Conservation (phyloP, 2,888 invertebrate species). For the Cantharis nigra region DNA sequence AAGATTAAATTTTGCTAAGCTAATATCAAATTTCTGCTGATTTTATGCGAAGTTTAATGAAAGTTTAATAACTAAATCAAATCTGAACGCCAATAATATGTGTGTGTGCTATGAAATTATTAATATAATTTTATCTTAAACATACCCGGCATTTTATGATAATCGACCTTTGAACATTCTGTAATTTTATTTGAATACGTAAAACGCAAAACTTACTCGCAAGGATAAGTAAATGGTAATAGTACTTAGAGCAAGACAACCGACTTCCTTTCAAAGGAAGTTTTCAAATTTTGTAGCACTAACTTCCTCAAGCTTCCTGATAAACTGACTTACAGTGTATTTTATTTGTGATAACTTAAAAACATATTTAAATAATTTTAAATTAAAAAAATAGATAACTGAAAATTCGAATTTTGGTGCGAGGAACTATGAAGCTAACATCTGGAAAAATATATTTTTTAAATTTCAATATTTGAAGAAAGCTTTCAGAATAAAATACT, state of each 20-base stretch:
- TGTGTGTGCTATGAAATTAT: not conserved
- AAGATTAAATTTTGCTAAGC: not conserved
- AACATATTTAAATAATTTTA: too few species aligned
- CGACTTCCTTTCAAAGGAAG: not conserved
- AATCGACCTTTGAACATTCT: not conserved
- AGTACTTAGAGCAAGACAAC: not conserved
- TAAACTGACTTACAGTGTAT: too few species aligned
- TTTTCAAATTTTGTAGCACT: not conserved
- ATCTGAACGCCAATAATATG: not conserved
- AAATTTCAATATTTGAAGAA: not conserved
- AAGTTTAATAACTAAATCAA: not conserved
- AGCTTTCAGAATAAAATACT: not conserved
- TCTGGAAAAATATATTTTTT: not conserved
- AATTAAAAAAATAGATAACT: too few species aligned
- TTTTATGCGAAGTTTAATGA: not conserved
- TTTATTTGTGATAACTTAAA: too few species aligned
- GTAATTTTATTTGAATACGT: not conserved
- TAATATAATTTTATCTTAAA: not conserved
- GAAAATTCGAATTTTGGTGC: too few species aligned
- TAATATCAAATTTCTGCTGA: not conserved
- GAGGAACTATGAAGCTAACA: too few species aligned
- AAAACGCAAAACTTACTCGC: not conserved
- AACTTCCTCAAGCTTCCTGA: too few species aligned
- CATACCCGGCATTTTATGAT: not conserved
- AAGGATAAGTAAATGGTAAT: not conserved